A percentile compares a stretch with the other conserved stretches of the same genome.
Conservation (phyloP, 2,888 invertebrate genomes). For the Toxonevra muliebris region DNA sequence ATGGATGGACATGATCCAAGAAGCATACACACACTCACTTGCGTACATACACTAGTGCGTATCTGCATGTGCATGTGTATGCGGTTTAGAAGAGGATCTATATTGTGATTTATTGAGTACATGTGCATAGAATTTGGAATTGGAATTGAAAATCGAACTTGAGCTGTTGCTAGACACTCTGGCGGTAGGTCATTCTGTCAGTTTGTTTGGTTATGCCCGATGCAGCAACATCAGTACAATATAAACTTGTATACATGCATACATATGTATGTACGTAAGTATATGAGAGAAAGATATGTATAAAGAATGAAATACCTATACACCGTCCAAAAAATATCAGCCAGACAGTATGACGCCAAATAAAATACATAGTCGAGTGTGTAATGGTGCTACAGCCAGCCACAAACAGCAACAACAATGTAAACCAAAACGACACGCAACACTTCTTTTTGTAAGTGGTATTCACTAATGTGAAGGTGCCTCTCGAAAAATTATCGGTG, state of each 20-base stretch:
- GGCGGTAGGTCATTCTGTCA: constrained; percentile 27
- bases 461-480: no score
- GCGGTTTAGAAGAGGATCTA: no score
- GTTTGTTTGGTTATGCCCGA: background rate
- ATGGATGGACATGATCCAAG: background rate
- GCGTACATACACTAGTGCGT: no score
- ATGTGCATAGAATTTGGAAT: no score
- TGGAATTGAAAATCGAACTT: no score
- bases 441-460: no score
- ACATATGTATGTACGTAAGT: constrained; percentile 10
- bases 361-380: background rate
- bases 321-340: background rate
- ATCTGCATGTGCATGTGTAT: no score
- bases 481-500: no score
- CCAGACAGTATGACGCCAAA: background rate
- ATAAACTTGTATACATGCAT: constrained; percentile 9
- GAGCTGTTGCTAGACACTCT: constrained; percentile 17
- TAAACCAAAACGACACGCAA: no score
- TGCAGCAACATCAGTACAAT: constrained; percentile 32
- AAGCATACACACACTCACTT: constrained; percentile 8
- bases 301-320: background rate
- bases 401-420: no score
- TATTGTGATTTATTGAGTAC: no score
- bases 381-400: no score
- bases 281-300: background rate